A percentile compares a stretch with the other conserved stretches of the same genome.
These are phyloP conservation scores for Nephotettix cincticeps DNA, from an alignment of 1,140 invertebrate species.

Conservation along the genomic window DNA sequence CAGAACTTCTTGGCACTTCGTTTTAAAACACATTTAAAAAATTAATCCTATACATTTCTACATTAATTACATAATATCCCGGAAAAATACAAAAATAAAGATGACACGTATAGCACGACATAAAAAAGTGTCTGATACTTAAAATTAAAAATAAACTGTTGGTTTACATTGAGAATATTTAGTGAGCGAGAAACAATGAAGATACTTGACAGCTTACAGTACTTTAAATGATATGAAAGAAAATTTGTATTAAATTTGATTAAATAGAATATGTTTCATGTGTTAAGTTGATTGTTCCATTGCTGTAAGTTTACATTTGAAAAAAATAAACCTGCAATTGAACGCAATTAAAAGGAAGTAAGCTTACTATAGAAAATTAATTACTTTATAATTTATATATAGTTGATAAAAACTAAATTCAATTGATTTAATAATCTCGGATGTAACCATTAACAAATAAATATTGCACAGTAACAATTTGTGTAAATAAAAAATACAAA, in stretches of 20 bases:
- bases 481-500: no score
- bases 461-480: no score
- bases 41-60: slow-evolving; percentile 28
- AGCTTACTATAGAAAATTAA: no score
- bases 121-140: not conserved
- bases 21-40: slow-evolving; percentile 24
- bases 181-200: not conserved
- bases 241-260: not conserved
- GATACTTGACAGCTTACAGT: not conserved
- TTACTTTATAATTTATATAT: no score
- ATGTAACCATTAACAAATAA: no score
- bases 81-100: slow-evolving; percentile 22
- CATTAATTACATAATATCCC: slow-evolving; percentile 20
- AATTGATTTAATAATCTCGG: no score
- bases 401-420: no score
- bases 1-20: slow-evolving; percentile 25
- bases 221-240: not conserved
- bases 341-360: no score
- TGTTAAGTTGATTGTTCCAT: not conserved
- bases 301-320: not conserved
- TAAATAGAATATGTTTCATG: slow-evolving; percentile 1
- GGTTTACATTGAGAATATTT: not conserved
- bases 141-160: not conserved
- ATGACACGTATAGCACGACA: slow-evolving; percentile 10
- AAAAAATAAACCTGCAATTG: no score